phyloP scores from a whole-genome alignment of 2,888 invertebrate species.

The Euproctis similis region DNA sequence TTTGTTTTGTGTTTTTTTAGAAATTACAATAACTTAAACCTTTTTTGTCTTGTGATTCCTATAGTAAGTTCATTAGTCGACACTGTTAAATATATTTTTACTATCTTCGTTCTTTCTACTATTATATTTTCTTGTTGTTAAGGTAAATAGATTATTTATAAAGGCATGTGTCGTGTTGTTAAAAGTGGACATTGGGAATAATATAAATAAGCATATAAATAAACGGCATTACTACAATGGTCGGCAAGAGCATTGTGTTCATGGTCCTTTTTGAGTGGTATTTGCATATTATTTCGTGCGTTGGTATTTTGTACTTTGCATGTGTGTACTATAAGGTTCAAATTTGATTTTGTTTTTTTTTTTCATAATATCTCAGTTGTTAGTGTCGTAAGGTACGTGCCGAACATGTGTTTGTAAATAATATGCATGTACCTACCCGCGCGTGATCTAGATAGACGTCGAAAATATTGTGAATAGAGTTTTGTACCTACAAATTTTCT shows the following conservation, averaged over 20 bases:
- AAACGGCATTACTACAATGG: too few relatives aligned
- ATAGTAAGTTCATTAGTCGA: conserved; percentile 43
- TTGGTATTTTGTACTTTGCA: too few relatives aligned
- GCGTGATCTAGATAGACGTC: conserved; percentile 53
- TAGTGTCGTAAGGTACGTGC: too few relatives aligned
- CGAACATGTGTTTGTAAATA: conserved; percentile 11
- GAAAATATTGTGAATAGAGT: conserved; percentile 48
- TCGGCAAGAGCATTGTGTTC: too few relatives aligned
- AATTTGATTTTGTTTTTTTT: not conserved
- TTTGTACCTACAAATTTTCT: conserved; percentile 65
- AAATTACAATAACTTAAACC: too few relatives aligned
- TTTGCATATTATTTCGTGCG: conserved; percentile 13
- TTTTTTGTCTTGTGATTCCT: conserved; percentile 52
- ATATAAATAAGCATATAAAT: too few relatives aligned
- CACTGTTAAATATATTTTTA: conserved; percentile 22
- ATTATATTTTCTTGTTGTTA: conserved; percentile 46
- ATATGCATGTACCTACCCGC: conserved; percentile 13
- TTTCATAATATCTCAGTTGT: too few relatives aligned
- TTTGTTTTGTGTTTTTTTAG: conserved; percentile 21
- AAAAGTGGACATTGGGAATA: conserved; percentile 42
- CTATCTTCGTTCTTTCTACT: conserved; percentile 35
- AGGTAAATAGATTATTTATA: conserved; percentile 55
- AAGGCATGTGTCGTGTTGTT: conserved; percentile 55
- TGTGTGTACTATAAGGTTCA: too few relatives aligned
- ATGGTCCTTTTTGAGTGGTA: conserved; percentile 39